These are phyloP conservation scores for Nycticorax nycticorax DNA, from an alignment of 2,113 vertebrate genomes.

Conservation along the genomic window DNA sequence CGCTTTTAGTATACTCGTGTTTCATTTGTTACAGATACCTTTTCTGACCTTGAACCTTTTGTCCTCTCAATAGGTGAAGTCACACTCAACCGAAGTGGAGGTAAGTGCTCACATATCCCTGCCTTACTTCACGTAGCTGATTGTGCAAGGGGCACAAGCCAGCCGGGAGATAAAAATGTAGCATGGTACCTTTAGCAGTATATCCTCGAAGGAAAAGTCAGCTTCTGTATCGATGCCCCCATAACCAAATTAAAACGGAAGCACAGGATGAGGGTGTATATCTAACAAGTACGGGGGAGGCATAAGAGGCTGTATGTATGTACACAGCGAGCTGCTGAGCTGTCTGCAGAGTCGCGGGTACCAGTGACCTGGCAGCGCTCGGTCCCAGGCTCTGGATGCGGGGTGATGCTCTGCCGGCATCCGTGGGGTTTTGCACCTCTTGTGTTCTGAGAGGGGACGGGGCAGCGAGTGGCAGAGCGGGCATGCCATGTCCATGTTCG, in stretches of 20 bases:
- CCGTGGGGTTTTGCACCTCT: neutral
- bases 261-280: too few relatives aligned
- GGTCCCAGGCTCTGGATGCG: neutral
- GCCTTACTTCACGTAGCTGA: rapidly evolving
- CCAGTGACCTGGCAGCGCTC: neutral
- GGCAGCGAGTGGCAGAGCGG: neutral
- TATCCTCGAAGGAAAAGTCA: neutral
- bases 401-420: too few relatives aligned
- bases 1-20: neutral
- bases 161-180: neutral
- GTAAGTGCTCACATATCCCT: too few relatives aligned
- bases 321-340: neutral
- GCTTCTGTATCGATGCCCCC: neutral
- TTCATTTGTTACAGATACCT: neutral
- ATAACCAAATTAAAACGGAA: neutral
- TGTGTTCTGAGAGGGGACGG: rapidly evolving
- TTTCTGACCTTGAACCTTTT: neutral
- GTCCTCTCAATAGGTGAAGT: neutral
- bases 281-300: too few relatives aligned
- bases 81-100: neutral
- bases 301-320: rapidly evolving
- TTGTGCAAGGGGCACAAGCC: neutral
- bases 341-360: neutral
- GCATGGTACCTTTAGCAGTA: neutral
- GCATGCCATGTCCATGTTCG: rapidly evolving